A percentile compares a stretch with the other conserved stretches of the same genome.
phyloP scores from a whole-genome alignment of 2,113 vertebrate genomes.

The Anhinga rufa region DNA sequence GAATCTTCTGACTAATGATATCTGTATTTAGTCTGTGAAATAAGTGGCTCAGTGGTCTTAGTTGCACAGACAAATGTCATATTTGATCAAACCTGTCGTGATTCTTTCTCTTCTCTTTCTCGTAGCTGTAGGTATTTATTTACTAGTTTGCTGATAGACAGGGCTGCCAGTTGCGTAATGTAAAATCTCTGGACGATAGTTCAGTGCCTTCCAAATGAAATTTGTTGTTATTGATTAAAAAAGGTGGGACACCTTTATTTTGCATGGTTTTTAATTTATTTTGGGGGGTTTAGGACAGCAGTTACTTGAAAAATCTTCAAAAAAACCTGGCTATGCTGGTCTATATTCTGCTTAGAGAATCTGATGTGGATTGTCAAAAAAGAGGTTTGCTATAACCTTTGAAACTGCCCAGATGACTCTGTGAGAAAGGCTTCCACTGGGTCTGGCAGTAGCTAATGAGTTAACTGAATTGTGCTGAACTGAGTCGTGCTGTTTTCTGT shows the following conservation, averaged over 20 bases:
- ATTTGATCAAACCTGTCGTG: background rate
- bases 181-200: background rate
- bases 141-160: background rate
- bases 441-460: background rate
- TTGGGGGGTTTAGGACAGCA: background rate
- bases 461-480: background rate
- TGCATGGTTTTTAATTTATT: background rate
- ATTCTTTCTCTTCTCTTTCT: background rate
- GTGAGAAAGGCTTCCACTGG: background rate
- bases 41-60: background rate
- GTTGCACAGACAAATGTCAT: background rate
- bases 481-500: background rate
- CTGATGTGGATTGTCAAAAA: background rate
- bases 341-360: background rate
- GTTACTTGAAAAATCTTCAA: background rate
- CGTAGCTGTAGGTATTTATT: background rate
- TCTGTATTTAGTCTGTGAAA: background rate
- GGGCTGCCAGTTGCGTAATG: background rate
- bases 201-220: background rate
- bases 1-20: background rate
- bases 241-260: background rate
- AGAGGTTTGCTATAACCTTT: background rate
- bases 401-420: background rate
- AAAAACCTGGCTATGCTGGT: background rate
- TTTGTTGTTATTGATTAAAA: background rate